Percentiles rank a stretch among this genome's conserved stretches.
These are phyloP conservation scores for Naso thynnoides DNA, from an alignment of 2,797 vertebrate genomes.

Conservation along the genomic window DNA sequence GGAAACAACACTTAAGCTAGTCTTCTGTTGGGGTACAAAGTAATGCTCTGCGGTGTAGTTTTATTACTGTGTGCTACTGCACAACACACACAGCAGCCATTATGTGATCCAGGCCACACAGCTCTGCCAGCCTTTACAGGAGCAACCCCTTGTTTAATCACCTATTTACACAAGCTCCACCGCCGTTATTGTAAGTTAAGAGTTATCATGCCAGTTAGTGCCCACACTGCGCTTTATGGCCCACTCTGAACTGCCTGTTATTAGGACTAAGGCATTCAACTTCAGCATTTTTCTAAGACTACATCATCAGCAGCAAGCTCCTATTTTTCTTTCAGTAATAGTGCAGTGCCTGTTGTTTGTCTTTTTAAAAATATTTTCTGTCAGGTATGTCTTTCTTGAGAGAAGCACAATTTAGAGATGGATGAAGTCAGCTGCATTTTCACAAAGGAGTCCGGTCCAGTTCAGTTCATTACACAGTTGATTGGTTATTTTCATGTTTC, in stretches of 20 bases:
- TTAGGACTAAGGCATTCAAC: conserved; percentile 39
- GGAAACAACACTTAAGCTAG: conserved; percentile 32
- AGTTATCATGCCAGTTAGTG: conserved; percentile 42
- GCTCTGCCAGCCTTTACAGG: conserved; percentile 47
- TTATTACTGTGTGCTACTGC: conserved; percentile 48
- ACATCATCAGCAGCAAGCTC: conserved; percentile 22
- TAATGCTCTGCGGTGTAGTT: conserved; percentile 35
- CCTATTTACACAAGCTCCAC: conserved; percentile 40
- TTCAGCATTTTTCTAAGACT: conserved; percentile 28
- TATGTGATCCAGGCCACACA: conserved; percentile 49
- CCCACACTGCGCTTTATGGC: conserved; percentile 50
- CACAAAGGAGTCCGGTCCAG: too few relatives aligned
- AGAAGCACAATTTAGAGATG: neutral
- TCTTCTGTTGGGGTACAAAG: conserved; percentile 39
- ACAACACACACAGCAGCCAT: conserved; percentile 43
- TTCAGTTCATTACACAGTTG: too few relatives aligned
- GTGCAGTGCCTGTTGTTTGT: neutral
- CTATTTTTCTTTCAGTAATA: conserved; percentile 17
- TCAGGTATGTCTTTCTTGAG: conserved; percentile 7
- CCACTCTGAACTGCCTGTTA: conserved; percentile 32
- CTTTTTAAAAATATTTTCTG: conserved; percentile 14
- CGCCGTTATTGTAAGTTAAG: conserved; percentile 38
- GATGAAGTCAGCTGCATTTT: neutral
- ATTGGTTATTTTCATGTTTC: too few relatives aligned
- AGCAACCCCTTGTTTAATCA: conserved; percentile 49